Base-by-base conservation (phyloP, 2,113 vertebrate genomes). In the Clinocottus analis region DNA sequence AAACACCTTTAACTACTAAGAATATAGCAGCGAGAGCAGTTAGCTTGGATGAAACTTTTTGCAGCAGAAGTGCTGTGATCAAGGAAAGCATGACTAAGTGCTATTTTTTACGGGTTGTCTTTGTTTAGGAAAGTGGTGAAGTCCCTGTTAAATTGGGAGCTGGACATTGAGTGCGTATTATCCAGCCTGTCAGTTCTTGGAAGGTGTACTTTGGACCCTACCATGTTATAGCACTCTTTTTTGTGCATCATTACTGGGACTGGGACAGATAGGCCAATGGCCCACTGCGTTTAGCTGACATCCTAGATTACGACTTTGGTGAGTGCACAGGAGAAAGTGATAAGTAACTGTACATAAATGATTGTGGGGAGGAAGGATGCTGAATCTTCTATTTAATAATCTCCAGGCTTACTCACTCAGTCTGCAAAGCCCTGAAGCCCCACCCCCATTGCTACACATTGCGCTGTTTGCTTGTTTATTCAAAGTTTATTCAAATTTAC, bases 141-240 rank as follows among this genome's bases (percentile, higher is more conserved):
- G 58, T 43, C 66, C 66, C 83, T 86, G 88, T 87, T 82, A 91
- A 92, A 91, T 87, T 89, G 85, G 74, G 87, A 79, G 78, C 84
- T 79, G 47, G 51, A 64, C 79, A 76, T 53, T 7, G 31, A 77
- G 65, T 35, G 63, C 72, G 80, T 60, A 80, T 87, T 53, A 67
- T 68, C 41, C 58, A 31, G 37, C 65, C 37, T 69, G 47, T 49
- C 23, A 0, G 12, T 29, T 68, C 39, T 33, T 41, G 17, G 72
- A 49, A n/a, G 64, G 67, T 58, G 39, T 41, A 62, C 45, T 19
- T 6, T 53, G 43, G 43, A 45, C 43, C 39, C n/a, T n/a, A n/a
- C n/a, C n/a, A n/a, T n/a, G n/a, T 78, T 43, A 31, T 33, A 43
- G 35, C 39, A 9, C 16, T 60, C 43, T 39, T 5, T 27, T 23